Conservation (phyloP, 2,113 vertebrate genomes). For the Eulemur rufifrons region DNA sequence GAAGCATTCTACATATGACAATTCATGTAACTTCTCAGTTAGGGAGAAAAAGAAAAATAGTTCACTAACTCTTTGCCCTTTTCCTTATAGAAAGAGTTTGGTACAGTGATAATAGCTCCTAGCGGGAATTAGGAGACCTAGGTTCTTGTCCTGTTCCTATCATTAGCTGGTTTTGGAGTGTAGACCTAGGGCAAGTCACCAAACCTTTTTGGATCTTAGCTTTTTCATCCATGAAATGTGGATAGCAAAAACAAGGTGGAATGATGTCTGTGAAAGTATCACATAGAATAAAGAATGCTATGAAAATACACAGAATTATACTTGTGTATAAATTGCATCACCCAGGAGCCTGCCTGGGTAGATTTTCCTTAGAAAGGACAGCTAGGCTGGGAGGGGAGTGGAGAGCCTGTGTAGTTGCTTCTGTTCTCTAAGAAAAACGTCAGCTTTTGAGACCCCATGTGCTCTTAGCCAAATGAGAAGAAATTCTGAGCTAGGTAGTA, state of each 20-base stretch:
- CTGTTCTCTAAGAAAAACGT: conserved; percentile 42
- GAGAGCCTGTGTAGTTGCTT: neutral
- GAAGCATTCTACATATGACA: neutral
- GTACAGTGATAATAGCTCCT: neutral
- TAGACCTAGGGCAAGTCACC: neutral
- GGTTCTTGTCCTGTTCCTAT: neutral
- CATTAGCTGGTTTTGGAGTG: neutral
- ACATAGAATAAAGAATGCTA: neutral
- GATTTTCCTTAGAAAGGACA: conserved; percentile 28
- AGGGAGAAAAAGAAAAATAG: neutral
- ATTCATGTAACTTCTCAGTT: neutral
- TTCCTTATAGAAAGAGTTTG: neutral
- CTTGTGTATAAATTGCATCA: neutral
- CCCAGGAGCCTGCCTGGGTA: neutral
- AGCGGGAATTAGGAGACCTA: neutral
- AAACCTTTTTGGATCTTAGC: conserved; percentile 28
- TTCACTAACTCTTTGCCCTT: neutral
- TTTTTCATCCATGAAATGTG: neutral
- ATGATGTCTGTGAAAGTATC: neutral
- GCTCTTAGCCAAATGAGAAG: conserved; percentile 19
- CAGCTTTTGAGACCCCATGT: conserved; percentile 5
- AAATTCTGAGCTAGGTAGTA: neutral
- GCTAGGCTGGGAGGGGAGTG: neutral
- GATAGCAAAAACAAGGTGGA: neutral
- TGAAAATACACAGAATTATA: neutral